These are phyloP conservation scores for Cryptotis parvus DNA, from an alignment of 2,113 vertebrate species.

Conservation along the genomic window DNA sequence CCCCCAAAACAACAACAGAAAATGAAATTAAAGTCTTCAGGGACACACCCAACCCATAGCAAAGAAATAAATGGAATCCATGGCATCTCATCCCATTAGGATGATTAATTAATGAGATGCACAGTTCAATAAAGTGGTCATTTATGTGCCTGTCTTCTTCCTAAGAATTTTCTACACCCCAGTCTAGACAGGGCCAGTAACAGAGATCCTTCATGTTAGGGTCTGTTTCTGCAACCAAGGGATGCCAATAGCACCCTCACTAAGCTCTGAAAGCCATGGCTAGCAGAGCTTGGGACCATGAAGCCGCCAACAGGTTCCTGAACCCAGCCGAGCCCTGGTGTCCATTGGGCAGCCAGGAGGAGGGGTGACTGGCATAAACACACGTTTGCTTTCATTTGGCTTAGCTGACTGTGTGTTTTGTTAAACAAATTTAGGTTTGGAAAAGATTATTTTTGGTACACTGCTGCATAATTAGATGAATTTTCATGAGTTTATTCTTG, in stretches of 20 bases:
- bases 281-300: neutral
- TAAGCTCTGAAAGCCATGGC: neutral
- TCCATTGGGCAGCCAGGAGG: conserved; percentile 47
- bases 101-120: neutral
- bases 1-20: no score
- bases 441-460: conserved; percentile 83
- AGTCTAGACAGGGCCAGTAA: neutral
- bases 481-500: conserved; percentile 80
- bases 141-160: neutral
- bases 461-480: conserved; percentile 78
- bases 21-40: neutral
- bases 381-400: conserved; percentile 77
- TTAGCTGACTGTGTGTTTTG: conserved; percentile 81
- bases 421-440: conserved; percentile 79
- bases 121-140: rapidly evolving
- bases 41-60: neutral
- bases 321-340: conserved; percentile 59
- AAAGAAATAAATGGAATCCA: neutral
- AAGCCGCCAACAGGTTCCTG: neutral
- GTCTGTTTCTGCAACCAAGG: neutral
- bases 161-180: neutral
- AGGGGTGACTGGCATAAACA: conserved; percentile 62
- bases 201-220: neutral
- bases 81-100: neutral
- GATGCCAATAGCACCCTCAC: neutral